These are phyloP conservation scores for Scaeva pyrastri DNA, from an alignment of 2,888 invertebrate genomes.

Conservation along the genomic window DNA sequence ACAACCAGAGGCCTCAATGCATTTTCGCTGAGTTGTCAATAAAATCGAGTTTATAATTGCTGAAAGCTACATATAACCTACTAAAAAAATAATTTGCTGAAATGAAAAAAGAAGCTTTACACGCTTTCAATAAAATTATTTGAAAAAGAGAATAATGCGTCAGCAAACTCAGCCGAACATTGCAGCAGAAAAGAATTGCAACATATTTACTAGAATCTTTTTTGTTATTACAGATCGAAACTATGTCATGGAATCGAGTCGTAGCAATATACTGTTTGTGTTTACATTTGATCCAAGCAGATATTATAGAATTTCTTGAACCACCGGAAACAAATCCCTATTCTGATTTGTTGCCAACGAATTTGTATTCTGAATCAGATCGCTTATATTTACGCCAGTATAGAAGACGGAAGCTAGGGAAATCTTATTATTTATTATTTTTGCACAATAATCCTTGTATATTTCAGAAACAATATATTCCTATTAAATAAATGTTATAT, in stretches of 20 bases:
- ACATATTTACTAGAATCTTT: background rate
- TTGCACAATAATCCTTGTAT: background rate
- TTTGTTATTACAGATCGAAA: background rate
- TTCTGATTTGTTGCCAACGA: conserved; percentile 46
- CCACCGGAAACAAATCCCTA: conserved; percentile 27
- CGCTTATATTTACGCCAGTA: conserved; percentile 38
- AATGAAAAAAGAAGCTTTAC: background rate
- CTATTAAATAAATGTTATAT: conserved; percentile 14
- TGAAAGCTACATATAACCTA: background rate
- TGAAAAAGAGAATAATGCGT: conserved; percentile 11
- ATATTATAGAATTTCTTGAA: conserved; percentile 48
- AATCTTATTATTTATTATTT: background rate
- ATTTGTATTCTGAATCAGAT: conserved; percentile 41
- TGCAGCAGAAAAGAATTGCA: conserved; percentile 14
- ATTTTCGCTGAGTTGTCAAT: conserved; percentile 41
- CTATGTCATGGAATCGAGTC: conserved; percentile 33
- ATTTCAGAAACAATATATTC: background rate
- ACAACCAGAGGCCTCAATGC: background rate
- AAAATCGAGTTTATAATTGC: background rate
- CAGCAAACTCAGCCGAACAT: background rate
- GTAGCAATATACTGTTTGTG: conserved; percentile 12
- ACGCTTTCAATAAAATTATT: background rate
- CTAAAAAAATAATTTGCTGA: background rate
- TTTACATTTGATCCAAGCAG: conserved; percentile 11
- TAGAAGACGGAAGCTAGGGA: conserved; percentile 3